phyloP scores from a whole-genome alignment of 2,888 invertebrate species.

The Stramonita haemastoma region DNA sequence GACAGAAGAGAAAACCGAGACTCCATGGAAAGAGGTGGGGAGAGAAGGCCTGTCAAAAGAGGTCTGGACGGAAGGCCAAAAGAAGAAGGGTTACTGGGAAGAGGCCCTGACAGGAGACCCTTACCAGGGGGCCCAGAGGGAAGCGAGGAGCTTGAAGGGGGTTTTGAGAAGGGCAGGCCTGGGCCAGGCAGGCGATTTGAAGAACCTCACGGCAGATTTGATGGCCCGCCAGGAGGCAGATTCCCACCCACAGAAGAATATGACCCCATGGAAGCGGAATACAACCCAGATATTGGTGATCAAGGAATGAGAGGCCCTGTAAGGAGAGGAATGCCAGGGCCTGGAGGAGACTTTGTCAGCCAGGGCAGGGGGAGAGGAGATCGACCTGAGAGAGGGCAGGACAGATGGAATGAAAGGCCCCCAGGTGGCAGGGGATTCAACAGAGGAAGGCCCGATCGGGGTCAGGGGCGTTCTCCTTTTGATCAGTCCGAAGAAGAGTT shows the following conservation, averaged over 20 bases:
- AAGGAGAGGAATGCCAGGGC: slow-evolving; percentile 4
- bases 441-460: slow-evolving; percentile 34
- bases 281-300: slow-evolving; percentile 24
- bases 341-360: slow-evolving; percentile 14
- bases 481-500: slow-evolving; percentile 48
- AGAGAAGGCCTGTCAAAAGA: slow-evolving; percentile 4
- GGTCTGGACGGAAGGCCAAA: background rate
- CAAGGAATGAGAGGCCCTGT: slow-evolving; percentile 33
- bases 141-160: background rate
- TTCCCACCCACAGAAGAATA: background rate
- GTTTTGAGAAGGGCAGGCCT: background rate
- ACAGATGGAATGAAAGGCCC: background rate
- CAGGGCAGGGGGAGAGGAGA: background rate
- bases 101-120: slow-evolving; percentile 2
- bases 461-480: background rate
- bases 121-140: background rate
- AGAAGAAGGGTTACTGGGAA: background rate
- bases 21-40: background rate
- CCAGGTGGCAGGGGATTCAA: slow-evolving; percentile 38
- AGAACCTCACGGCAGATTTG: background rate
- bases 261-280: slow-evolving; percentile 11
- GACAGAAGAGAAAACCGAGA: background rate
- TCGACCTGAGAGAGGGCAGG: background rate
- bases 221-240: background rate
- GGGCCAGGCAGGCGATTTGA: slow-evolving; percentile 6